These are phyloP conservation scores for Novumbra hubbsi DNA, from an alignment of 2,797 vertebrate genomes.

Conservation along the genomic window DNA sequence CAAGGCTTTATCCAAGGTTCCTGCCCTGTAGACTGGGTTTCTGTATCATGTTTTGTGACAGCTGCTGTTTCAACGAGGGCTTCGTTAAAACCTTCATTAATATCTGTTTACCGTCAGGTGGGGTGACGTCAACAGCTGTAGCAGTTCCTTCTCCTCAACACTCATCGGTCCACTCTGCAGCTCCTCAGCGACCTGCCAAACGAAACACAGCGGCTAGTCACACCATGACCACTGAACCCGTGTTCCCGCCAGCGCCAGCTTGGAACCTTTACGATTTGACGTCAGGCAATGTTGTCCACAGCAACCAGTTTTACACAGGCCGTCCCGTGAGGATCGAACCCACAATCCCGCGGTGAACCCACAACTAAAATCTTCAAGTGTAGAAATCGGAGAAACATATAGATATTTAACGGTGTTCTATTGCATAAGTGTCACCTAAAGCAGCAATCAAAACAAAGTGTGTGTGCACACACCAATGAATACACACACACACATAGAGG, in stretches of 20 bases:
- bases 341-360: no score
- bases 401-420: background rate
- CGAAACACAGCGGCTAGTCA: constrained; percentile 26
- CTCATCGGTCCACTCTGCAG: constrained; percentile 88
- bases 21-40: no score
- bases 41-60: no score
- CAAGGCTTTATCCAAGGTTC: no score
- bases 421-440: background rate
- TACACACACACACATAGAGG: constrained; percentile 8
- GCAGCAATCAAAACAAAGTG: background rate
- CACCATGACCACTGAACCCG: constrained; percentile 19
- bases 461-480: background rate
- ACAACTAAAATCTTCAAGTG: no score
- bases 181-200: constrained; percentile 88
- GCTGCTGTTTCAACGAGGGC: background rate
- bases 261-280: background rate
- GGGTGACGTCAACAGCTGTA: constrained; percentile 87
- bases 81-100: background rate
- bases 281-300: no score
- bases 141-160: constrained; percentile 87
- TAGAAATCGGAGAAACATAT: background rate
- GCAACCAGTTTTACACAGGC: no score
- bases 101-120: constrained; percentile 84
- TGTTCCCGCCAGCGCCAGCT: constrained; percentile 10
- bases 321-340: no score